Evolutionary conservation across 1,140 invertebrate genomes (phyloP).

Genomic region (Microplitis demolitor): DNA sequence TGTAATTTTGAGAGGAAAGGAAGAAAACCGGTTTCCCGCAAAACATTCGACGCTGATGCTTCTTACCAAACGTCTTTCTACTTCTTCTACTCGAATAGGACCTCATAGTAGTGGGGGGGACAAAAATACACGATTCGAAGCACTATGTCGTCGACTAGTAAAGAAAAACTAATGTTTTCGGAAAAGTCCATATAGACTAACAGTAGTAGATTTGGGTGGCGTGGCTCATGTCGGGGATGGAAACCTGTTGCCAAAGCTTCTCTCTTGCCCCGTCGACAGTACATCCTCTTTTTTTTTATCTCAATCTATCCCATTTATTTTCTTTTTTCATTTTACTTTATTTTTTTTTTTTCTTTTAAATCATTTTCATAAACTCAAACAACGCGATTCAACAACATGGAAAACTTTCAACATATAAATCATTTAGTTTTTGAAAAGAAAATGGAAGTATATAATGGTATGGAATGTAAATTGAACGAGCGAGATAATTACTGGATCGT

Average conservation of each 20-base stretch:
- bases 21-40: conserved; percentile 52
- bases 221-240: conserved; percentile 40
- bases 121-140: background rate
- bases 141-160: background rate
- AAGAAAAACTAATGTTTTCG: conserved; percentile 46
- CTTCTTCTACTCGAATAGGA: too few species aligned
- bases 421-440: conserved; percentile 35
- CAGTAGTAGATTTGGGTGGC: conserved; percentile 26
- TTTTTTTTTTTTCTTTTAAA: conserved; percentile 1
- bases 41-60: conserved; percentile 39
- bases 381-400: conserved; percentile 8
- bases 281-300: conserved; percentile 2
- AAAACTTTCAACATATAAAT: conserved; percentile 30
- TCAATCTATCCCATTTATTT: background rate
- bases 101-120: background rate
- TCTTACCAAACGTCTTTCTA: background rate
- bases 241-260: conserved; percentile 53
- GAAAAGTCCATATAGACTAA: conserved; percentile 42
- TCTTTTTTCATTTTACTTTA: background rate
- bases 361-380: background rate
- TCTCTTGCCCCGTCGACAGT: conserved; percentile 17
- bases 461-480: conserved; percentile 40
- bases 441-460: conserved; percentile 29
- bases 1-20: conserved; percentile 33
- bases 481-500: conserved; percentile 24